These are phyloP conservation scores for Amiota communis DNA, from an alignment of 2,888 invertebrate genomes.

Conservation along the genomic window DNA sequence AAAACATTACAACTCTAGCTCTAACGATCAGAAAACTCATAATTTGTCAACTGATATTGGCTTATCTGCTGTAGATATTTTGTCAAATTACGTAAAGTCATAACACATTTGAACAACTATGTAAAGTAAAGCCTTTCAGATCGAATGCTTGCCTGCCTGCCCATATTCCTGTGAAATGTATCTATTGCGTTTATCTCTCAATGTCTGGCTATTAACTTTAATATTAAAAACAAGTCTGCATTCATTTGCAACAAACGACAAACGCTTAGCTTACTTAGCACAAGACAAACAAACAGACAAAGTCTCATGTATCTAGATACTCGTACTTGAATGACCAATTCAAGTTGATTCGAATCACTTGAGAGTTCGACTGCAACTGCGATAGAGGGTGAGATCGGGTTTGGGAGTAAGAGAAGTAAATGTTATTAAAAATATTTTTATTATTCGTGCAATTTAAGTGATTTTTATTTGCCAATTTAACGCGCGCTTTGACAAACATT, in stretches of 20 bases:
- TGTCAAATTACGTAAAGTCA: constrained; percentile 9
- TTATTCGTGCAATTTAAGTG: constrained; percentile 27
- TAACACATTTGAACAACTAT: background rate
- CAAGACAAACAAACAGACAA: background rate
- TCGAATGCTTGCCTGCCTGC: background rate
- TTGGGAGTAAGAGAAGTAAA: background rate
- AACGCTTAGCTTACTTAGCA: background rate
- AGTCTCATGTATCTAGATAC: too few relatives aligned
- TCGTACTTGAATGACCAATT: too few relatives aligned
- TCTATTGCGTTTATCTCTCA: background rate
- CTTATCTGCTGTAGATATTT: constrained; percentile 10
- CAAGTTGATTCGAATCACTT: too few relatives aligned
- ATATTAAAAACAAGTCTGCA: background rate
- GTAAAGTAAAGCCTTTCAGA: background rate
- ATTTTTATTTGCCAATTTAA: constrained; percentile 29
- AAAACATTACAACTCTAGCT: too few relatives aligned
- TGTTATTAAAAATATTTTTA: constrained; percentile 29
- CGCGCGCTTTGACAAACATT: constrained; percentile 8
- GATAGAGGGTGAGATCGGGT: background rate
- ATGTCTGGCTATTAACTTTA: constrained; percentile 2
- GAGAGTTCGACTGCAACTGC: background rate
- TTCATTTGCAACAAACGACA: background rate
- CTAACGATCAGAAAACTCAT: constrained; percentile 2
- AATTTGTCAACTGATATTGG: constrained; percentile 23
- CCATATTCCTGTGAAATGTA: background rate